Evolutionary conservation across 2,113 vertebrate species (phyloP).

Genomic region (Nycticryphes semicollaris): DNA sequence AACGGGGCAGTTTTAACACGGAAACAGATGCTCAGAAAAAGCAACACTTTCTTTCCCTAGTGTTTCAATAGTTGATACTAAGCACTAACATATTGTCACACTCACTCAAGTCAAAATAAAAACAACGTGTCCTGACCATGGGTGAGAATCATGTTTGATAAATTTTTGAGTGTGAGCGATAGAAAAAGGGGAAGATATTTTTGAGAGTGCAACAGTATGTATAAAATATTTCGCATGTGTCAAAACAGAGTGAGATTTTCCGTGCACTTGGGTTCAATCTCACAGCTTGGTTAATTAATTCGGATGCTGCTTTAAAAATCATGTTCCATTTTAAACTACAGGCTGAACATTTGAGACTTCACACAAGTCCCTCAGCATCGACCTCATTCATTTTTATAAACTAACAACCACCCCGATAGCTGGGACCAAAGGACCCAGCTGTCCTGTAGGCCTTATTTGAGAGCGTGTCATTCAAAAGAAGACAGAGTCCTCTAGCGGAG

Average conservation of each 20-base stretch:
- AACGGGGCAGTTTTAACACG: not conserved
- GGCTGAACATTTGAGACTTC: not conserved
- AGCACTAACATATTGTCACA: not conserved
- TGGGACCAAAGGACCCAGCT: not conserved
- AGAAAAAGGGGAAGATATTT: not conserved
- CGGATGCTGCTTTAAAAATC: constrained; percentile 5
- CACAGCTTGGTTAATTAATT: constrained; percentile 30
- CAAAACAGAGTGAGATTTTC: constrained; percentile 31
- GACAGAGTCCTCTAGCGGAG: constrained; percentile 63
- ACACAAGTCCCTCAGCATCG: not conserved
- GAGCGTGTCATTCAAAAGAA: not conserved
- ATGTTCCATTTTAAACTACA: constrained; percentile 21
- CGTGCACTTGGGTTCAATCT: not conserved
- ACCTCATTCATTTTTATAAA: constrained; percentile 36
- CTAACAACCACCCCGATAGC: not conserved
- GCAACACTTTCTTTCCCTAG: not conserved
- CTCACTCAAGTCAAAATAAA: not conserved
- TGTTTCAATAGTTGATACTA: not conserved
- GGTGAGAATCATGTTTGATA: not conserved
- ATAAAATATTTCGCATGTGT: not conserved
- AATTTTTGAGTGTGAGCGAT: not conserved
- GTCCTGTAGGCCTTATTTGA: too few relatives aligned
- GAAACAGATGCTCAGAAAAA: not conserved
- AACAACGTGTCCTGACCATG: not conserved
- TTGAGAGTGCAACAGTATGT: not conserved